These are phyloP conservation scores for Scaptomyza cyrtandrae DNA, from an alignment of 2,888 invertebrate species.

Conservation along the genomic window DNA sequence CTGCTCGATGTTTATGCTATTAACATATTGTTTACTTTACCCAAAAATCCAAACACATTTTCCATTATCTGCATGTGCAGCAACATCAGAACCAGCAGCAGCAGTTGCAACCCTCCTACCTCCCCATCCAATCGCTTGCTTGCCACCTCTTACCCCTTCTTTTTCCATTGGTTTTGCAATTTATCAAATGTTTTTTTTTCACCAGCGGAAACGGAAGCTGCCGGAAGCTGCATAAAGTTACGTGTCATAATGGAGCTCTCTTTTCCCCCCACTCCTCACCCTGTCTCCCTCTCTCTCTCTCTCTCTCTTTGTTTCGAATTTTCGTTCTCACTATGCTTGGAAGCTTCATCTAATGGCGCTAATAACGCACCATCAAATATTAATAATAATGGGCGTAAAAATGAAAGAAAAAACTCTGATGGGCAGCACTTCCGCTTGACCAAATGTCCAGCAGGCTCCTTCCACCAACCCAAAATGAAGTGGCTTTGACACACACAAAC, in stretches of 20 bases:
- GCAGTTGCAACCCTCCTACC: not conserved
- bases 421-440: conserved; percentile 56
- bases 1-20: conserved; percentile 44
- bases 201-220: conserved; percentile 67
- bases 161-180: conserved; percentile 62
- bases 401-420: conserved; percentile 26
- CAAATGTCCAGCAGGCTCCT: conserved; percentile 29
- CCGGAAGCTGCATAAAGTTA: conserved; percentile 70
- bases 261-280: not conserved
- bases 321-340: not conserved
- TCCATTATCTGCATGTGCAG: conserved; percentile 71
- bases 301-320: not conserved
- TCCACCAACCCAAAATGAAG: conserved; percentile 39
- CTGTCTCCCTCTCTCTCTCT: not conserved
- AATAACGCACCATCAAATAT: conserved; percentile 70
- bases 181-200: conserved; percentile 68
- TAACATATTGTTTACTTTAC: conserved; percentile 77
- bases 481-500: conserved; percentile 33
- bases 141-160: not conserved
- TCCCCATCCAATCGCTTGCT: not conserved
- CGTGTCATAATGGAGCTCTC: conserved; percentile 58
- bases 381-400: conserved; percentile 56
- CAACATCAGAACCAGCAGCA: conserved; percentile 15
- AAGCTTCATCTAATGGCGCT: conserved; percentile 60
- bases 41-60: conserved; percentile 62